Evolutionary conservation across 2,888 invertebrate species (phyloP), one percentile per base, ranked within the genome.

Genomic region (Andrena marginata): DNA sequence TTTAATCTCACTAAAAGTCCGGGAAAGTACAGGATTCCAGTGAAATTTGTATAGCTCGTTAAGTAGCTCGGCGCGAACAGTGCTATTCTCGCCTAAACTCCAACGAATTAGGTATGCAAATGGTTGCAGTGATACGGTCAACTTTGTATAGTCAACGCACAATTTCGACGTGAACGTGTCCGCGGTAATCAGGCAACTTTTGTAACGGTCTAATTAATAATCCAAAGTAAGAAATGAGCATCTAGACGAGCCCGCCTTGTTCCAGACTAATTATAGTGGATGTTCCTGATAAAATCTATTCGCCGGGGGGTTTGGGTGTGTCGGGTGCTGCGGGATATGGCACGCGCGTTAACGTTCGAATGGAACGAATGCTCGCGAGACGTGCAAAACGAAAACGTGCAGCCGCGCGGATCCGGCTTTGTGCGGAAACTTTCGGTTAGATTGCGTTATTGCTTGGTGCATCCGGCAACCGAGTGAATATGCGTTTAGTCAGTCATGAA

Each of bases 191-290:
- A 29, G 1, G 0, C 8, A 33, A 35, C 10, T 48, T 68, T 31
- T 26, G 7, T 56, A n/a, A 6, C 8, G n/a, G 20, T 20, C 54
- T 73, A 73, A 73, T 72, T 51, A 72, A 63, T 63, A n/a, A 31
- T 51, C 26, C 6, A 49, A 48, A 51, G 31, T 48, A 63, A 35
- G 56, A 29, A 42, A 29, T 13, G 62, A 54, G 60, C 33, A 42
- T 56, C 6, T 49, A 29, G 42, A 59, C 56, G 8, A 26, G 42
- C 31, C 35, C 20, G 10, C n/a, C 51, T 16, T 29, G 63, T 42
- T 20, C 10, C n/a, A 42, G 59, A 64, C 64, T 86, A 87, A 89
- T 87, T 87, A 82, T 51, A 71, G 51, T 74, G 60, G 78, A 73
- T 77, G 60, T 73, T 74, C 49, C 33, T 31, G 84, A 87, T 84